Conservation (phyloP, 1,140 invertebrate species). For the Trinorchestia longiramus region DNA sequence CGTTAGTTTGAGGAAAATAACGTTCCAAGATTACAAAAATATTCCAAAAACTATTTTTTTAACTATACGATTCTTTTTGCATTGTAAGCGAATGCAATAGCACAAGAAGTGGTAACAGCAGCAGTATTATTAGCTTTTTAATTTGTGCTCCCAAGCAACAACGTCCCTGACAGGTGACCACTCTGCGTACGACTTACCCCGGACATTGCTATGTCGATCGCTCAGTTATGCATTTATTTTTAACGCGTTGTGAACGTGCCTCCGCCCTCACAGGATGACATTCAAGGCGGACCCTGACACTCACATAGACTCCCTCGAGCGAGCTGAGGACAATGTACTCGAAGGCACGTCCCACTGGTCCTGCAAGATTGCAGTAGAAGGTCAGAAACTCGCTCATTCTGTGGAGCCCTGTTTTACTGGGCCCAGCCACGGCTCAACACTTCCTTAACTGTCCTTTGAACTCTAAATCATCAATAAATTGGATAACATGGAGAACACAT, state of each 20-base stretch:
- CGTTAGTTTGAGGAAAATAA: background rate
- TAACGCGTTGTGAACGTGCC: conserved; percentile 59
- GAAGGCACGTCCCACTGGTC: conserved; percentile 99
- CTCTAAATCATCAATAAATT: background rate
- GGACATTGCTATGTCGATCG: background rate
- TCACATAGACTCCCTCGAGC: conserved; percentile 98
- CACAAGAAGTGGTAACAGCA: conserved; percentile 15
- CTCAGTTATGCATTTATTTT: background rate
- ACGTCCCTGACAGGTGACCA: background rate
- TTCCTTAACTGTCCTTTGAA: background rate
- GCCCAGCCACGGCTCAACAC: background rate
- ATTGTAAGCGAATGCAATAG: background rate
- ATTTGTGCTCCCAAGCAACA: background rate
- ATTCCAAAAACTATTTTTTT: background rate
- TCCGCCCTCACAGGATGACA: conserved; percentile 81
- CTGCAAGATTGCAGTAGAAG: conserved; percentile 99
- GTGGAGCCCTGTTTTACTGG: background rate
- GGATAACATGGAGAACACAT: background rate
- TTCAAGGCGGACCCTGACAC: conserved; percentile 98
- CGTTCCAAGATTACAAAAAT: background rate
- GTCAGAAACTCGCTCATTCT: conserved; percentile 71
- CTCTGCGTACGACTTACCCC: background rate
- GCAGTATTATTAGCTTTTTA: conserved; percentile 29
- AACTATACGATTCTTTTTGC: background rate
- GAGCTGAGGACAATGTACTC: conserved; percentile 96